Evolutionary conservation across 2,888 invertebrate species (phyloP), one percentile per base, ranked within the genome.

Genomic region (Ischnus inquisitorius): DNA sequence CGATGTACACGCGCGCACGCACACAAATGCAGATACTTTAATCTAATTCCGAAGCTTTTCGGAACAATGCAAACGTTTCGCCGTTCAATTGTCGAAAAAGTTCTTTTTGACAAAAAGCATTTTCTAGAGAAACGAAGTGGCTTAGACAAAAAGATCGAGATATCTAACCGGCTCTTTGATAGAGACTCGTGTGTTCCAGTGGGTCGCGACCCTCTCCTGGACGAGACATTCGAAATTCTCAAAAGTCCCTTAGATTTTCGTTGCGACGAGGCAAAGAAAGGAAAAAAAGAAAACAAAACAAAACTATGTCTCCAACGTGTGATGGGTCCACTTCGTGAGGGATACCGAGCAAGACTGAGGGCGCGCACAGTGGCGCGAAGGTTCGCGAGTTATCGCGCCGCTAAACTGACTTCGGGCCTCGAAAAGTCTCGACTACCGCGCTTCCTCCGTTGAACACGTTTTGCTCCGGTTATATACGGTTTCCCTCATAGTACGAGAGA

Each of bases 121-220:
- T 8, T 1, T 34, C 34, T 5, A 8, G 8, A 0, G 34, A 34
- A 1, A 1, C 8, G 8, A 34, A 34, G 8, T 34, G 34, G 4
- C 34, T 34, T 5, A 16, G 10, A 68, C 3, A 28, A 46, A 71
- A 72, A 54, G 68, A 46, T 68, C n/a, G 28, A 60, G 19, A 60
- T 4, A 19, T 82, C 90, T 85, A 81, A 93, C 93, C 93, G 69
- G 92, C 92, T 87, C 92, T 90, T 67, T 92, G 92, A 85, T 93
- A 93, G 60, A 93, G 92, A 81, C 93, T 93, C 41, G 93, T 93
- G 72, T 93, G 92, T 77, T 93, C 93, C 86, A 93, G 86, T n/a
- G 93, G 93, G 85, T 93, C 92, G 5, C 92, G 90, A 79, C 92
- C 91, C 80, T 92, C 92, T 54, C 88, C 88, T 68, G 82, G 76